These are phyloP conservation scores for Decapterus maruadsi DNA, from an alignment of 2,797 vertebrate genomes.

Conservation along the genomic window DNA sequence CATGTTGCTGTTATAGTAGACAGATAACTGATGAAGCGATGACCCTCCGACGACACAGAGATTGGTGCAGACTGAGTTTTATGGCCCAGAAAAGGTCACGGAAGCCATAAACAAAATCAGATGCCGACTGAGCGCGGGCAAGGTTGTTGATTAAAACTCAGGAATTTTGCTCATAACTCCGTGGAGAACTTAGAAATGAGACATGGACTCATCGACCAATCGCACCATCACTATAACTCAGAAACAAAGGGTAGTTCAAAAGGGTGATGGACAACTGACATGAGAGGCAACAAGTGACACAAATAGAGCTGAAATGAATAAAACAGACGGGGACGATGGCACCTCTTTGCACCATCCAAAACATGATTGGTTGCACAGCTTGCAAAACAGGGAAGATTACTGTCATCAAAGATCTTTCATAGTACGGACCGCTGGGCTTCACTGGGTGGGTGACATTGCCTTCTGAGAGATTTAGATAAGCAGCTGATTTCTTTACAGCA, in stretches of 20 bases:
- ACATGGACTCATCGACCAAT: slow-evolving; percentile 45
- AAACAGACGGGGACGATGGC: slow-evolving; percentile 19
- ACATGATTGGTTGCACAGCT: slow-evolving; percentile 22
- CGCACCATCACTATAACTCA: slow-evolving; percentile 32
- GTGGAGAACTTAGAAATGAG: slow-evolving; percentile 48
- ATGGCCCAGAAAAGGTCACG: slow-evolving; percentile 75
- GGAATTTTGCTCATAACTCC: slow-evolving; percentile 57
- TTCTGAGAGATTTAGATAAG: slow-evolving; percentile 64
- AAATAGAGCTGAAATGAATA: slow-evolving; percentile 36
- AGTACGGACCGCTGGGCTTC: slow-evolving; percentile 56
- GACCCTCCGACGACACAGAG: slow-evolving; percentile 65
- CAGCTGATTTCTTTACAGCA: slow-evolving; percentile 54
- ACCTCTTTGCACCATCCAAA: slow-evolving; percentile 35
- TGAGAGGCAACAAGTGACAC: slow-evolving; percentile 60
- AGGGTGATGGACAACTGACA: slow-evolving; percentile 59
- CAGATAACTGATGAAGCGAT: slow-evolving; percentile 78
- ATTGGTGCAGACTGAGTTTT: slow-evolving; percentile 74
- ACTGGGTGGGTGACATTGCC: slow-evolving; percentile 45
- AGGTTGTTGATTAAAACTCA: slow-evolving; percentile 71
- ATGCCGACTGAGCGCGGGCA: slow-evolving; percentile 19
- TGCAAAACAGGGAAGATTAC: slow-evolving; percentile 52
- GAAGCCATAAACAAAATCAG: slow-evolving; percentile 71
- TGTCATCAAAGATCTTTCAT: slow-evolving; percentile 62
- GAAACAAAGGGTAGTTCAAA: slow-evolving; percentile 57
- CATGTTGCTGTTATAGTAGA: slow-evolving; percentile 64